Percentiles rank a stretch among this genome's conserved stretches.
phyloP scores from a whole-genome alignment of 2,888 invertebrate genomes.

The Drosophila peninsularis region DNA sequence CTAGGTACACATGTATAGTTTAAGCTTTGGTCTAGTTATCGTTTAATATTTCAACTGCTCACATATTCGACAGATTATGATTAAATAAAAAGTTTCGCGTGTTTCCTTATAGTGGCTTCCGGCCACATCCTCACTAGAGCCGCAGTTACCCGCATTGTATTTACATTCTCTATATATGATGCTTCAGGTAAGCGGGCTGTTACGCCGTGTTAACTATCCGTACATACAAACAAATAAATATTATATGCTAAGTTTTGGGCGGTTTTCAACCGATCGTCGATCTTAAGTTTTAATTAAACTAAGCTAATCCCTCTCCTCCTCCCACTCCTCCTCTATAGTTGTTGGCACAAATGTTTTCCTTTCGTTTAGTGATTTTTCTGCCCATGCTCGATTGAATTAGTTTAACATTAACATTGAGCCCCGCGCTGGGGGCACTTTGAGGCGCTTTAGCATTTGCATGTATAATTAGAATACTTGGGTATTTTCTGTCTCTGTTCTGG shows the following conservation, averaged over 20 bases:
- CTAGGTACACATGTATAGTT: constrained; percentile 41
- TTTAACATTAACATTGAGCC: constrained; percentile 68
- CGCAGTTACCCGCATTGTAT: constrained; percentile 29
- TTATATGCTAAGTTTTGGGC: constrained; percentile 71
- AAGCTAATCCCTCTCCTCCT: constrained; percentile 33
- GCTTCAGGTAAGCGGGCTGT: constrained; percentile 48
- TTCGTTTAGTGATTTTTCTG: constrained; percentile 29
- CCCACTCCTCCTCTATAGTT: constrained; percentile 5
- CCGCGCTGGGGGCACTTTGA: constrained; percentile 14
- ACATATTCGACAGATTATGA: constrained; percentile 43
- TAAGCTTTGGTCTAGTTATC: constrained; percentile 78
- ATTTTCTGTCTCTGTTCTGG: constrained; percentile 15
- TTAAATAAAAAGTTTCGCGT: constrained; percentile 23
- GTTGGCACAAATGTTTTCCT: constrained; percentile 68
- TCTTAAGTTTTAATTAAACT: constrained; percentile 67
- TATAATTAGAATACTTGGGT: constrained; percentile 78
- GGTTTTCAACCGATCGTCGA: constrained; percentile 75
- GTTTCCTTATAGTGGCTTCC: neutral
- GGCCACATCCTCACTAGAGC: constrained; percentile 9
- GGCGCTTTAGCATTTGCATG: constrained; percentile 68
- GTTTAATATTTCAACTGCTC: constrained; percentile 45
- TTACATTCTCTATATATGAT: constrained; percentile 26
- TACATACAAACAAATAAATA: constrained; percentile 73
- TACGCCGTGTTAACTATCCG: constrained; percentile 44
- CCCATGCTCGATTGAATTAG: constrained; percentile 50